Evolutionary conservation across 2,797 vertebrate species (phyloP).

Genomic region (Nasua narica): DNA sequence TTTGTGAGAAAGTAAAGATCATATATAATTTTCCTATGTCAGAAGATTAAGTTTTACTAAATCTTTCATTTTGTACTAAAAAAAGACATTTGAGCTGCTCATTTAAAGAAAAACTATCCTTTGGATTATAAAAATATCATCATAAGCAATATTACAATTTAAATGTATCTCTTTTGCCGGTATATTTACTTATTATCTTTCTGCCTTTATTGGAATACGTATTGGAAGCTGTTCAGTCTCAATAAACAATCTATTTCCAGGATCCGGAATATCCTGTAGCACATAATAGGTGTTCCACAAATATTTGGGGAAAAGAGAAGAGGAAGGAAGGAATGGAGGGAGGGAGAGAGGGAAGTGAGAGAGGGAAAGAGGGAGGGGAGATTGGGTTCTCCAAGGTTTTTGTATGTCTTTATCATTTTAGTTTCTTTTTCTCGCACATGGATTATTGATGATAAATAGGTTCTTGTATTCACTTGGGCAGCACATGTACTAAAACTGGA

Average conservation of each 20-base stretch:
- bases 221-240: background rate
- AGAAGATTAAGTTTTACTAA: background rate
- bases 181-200: background rate
- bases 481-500: too few species aligned
- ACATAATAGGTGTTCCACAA: background rate
- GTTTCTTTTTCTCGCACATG: background rate
- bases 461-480: too few species aligned
- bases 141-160: background rate
- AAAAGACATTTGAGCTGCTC: background rate
- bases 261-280: background rate
- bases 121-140: background rate
- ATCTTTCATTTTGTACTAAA: background rate
- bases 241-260: background rate
- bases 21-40: background rate
- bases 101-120: background rate
- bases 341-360: accelerated
- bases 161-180: background rate
- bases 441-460: background rate
- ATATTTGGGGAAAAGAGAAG: background rate
- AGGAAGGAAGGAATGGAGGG: background rate
- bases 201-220: background rate
- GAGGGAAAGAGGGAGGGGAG: accelerated
- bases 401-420: background rate
- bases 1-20: background rate
- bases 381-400: background rate